Evolutionary conservation across 2,888 invertebrate genomes (phyloP), one percentile per base, ranked within the genome.

Genomic region (Crematogaster levior): DNA sequence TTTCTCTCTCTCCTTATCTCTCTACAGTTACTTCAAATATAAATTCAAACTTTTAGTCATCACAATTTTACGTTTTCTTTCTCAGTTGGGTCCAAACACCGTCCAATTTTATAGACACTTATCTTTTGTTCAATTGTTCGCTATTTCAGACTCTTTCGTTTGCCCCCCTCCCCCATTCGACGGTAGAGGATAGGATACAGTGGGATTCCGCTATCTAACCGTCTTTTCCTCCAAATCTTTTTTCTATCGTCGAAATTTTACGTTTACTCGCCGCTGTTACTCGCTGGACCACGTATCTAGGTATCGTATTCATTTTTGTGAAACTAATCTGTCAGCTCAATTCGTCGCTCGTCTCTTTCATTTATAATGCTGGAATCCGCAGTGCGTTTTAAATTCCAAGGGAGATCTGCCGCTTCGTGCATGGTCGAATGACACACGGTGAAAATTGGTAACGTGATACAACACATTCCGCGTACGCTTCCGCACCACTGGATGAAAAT

Each of bases 61-160:
- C 18, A 56, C 43, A 56, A 43, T 79, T 21, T 58, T 30, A 43
- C 0, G 18, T 68, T 9, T 40, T n/a, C 58, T 51, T 21, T n/a
- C n/a, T n/a, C n/a, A 10, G 27, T 58, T 7, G 66, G 72, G 10
- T 24, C 21, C 63, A 75, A 77, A 58, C 61, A 68, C 58, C 30
- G 58, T 48, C 10, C 66, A 53, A 79, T 85, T 85, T 84, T 82
- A 85, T 75, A 65, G 75, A 58, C 83, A 81, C 72, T 86, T 84
- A 84, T 75, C 82, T 82, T 61, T 75, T 72, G 82, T 79, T 74
- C 83, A 30, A 58, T 80, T 81, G 68, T 81, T 81, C 66, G 53
- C 75, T 73, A 24, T 68, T 73, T 82, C 43, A 70, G 81, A 24
- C 40, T 63, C 81, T 37, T 61, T 37, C 70, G n/a, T 40, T 37